These are phyloP conservation scores for Anolis sagrei DNA, from an alignment of 2,113 vertebrate genomes.

Conservation along the genomic window DNA sequence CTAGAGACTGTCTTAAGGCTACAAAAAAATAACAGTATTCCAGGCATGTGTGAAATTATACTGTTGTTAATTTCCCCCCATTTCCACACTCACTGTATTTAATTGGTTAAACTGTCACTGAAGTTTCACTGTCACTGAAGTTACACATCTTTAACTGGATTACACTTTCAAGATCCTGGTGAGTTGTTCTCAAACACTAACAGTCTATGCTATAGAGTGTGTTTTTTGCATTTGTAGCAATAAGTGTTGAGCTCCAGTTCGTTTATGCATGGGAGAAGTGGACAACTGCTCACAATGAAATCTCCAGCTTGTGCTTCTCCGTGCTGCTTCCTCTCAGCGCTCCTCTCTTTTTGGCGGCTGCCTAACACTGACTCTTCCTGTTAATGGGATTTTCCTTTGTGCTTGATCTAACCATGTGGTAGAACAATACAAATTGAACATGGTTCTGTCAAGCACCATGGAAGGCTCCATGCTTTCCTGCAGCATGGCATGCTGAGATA, in stretches of 20 bases:
- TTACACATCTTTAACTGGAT: background rate
- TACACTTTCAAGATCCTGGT: conserved; percentile 21
- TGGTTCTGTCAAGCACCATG: conserved; percentile 99
- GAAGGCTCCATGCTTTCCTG: conserved; percentile 94
- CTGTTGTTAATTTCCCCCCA: conserved; percentile 1
- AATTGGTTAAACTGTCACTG: background rate
- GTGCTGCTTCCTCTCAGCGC: conserved; percentile 86
- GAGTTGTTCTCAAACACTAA: conserved; percentile 68
- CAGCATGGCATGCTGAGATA: conserved; percentile 89
- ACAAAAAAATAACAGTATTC: background rate
- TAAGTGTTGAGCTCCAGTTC: conserved; percentile 62
- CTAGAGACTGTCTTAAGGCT: background rate
- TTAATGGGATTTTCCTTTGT: conserved; percentile 99
- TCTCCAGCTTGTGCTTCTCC: conserved; percentile 83
- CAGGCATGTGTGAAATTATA: background rate
- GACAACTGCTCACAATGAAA: conserved; percentile 74
- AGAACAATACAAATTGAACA: conserved; percentile 98
- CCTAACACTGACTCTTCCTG: conserved; percentile 86
- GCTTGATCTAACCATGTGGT: conserved; percentile 99
- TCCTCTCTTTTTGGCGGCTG: conserved; percentile 86
- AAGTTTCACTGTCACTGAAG: conserved; percentile 14
- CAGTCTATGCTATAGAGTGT: conserved; percentile 62
- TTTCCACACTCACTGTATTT: background rate
- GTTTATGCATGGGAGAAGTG: conserved; percentile 75
- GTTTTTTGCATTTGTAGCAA: conserved; percentile 57